Evolutionary conservation across 2,797 vertebrate species (phyloP).

Genomic region (Halcyon badia): DNA sequence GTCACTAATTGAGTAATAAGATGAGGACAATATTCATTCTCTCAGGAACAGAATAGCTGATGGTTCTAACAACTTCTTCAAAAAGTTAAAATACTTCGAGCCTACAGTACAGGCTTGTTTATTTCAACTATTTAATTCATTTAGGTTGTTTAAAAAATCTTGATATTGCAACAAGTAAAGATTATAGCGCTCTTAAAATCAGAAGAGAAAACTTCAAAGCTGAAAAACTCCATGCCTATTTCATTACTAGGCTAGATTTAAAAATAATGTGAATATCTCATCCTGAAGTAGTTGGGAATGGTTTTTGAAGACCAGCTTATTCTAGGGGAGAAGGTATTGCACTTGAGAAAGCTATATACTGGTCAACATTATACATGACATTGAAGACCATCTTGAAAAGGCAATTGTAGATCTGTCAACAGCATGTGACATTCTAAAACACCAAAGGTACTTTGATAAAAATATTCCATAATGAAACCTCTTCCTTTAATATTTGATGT

Average conservation of each 20-base stretch:
- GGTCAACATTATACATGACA: neutral
- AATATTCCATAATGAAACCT: neutral
- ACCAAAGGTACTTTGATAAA: neutral
- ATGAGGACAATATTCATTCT: neutral
- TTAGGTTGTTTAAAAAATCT: neutral
- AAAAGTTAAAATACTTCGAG: neutral
- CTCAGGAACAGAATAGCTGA: neutral
- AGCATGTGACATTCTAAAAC: neutral
- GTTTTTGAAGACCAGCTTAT: neutral
- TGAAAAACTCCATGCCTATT: neutral
- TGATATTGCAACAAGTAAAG: neutral
- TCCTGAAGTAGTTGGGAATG: neutral
- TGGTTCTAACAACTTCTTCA: neutral
- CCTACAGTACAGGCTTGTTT: neutral
- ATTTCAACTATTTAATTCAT: neutral
- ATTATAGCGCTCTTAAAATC: neutral
- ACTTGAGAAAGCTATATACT: neutral
- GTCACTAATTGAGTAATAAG: neutral
- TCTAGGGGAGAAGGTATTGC: neutral
- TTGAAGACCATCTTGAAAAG: neutral
- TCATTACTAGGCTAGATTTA: neutral
- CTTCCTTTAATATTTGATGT: neutral
- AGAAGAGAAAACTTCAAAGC: neutral
- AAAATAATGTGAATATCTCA: neutral
- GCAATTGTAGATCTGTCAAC: neutral